phyloP scores from a whole-genome alignment of 1,140 invertebrate species.

The Stegodyphus dumicola region DNA sequence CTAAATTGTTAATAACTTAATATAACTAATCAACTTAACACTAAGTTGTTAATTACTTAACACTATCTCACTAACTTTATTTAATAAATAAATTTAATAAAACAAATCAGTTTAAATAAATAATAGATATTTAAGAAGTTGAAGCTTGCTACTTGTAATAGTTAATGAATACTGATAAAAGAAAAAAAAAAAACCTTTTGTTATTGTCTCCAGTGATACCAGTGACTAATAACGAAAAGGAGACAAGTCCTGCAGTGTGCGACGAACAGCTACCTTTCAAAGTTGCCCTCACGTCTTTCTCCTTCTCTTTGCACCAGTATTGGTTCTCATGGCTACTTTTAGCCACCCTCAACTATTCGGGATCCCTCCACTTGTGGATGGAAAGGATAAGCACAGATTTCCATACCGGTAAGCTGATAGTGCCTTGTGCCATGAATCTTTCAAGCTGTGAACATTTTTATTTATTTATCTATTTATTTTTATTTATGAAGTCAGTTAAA shows the following conservation, averaged over 20 bases:
- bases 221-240: conserved; percentile 5
- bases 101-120: no score
- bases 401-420: conserved; percentile 27
- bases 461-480: background rate
- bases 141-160: background rate
- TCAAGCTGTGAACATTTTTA: background rate
- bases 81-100: no score
- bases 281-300: conserved; percentile 57
- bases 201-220: no score
- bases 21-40: no score
- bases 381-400: conserved; percentile 61
- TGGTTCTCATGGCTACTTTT: conserved; percentile 64
- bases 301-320: conserved; percentile 62
- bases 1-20: no score
- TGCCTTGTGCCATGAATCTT: no score
- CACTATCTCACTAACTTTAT: no score
- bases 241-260: background rate
- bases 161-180: background rate
- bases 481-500: background rate
- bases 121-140: no score
- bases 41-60: no score
- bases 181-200: no score
- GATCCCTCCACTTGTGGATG: conserved; percentile 63
- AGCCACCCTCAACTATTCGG: conserved; percentile 63
- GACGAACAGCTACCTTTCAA: conserved; percentile 56